Evolutionary conservation across 2,888 invertebrate genomes (phyloP), one percentile per base, ranked within the genome.

Genomic region (Drosophila planitibia): DNA sequence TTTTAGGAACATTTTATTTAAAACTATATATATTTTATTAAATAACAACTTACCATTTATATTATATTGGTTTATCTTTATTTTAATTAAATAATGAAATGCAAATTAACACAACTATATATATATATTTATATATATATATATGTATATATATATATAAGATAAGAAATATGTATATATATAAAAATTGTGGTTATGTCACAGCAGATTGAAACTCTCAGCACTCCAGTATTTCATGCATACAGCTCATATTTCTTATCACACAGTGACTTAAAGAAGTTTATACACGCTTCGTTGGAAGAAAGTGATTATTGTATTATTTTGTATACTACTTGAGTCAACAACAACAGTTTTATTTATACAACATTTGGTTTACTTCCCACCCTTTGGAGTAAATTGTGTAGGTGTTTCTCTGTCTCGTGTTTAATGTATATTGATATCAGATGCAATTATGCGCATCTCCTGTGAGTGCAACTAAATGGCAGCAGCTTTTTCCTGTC

Each of bases 391-490:
- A 35, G 30, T 54, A 54, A 51, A 60, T 30, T 72, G 22, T 47
- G 30, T 0, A 16, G 16, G 16, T 57, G n/a, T 57, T n/a, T 32
- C 52, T 61, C 54, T 61, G 53, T 55, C 37, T 63, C 19, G 6
- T 12, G 12, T 55, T 49, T 54, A 41, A 33, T 57, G 51, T 41
- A 51, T 10, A 62, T 76, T 51, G 52, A 72, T 79, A 79, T 76
- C 82, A 74, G 82, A 85, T 91, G 86, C 91, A 91, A 89, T 91
- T 91, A 91, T 78, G 88, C 91, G 88, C 72, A 84, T 89, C 79
- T 91, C 91, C 86, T 76, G 91, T 67, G 54, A 62, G 68, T 85
- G 79, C 67, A 84, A 72, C 85, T 87, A 89, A 87, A 87, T 85
- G 70, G 76, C 70, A 89, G 87, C 89, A 81, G 82, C 91, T 89